These are phyloP conservation scores for Calameuta filiformis DNA, from an alignment of 2,888 invertebrate genomes.

Conservation along the genomic window DNA sequence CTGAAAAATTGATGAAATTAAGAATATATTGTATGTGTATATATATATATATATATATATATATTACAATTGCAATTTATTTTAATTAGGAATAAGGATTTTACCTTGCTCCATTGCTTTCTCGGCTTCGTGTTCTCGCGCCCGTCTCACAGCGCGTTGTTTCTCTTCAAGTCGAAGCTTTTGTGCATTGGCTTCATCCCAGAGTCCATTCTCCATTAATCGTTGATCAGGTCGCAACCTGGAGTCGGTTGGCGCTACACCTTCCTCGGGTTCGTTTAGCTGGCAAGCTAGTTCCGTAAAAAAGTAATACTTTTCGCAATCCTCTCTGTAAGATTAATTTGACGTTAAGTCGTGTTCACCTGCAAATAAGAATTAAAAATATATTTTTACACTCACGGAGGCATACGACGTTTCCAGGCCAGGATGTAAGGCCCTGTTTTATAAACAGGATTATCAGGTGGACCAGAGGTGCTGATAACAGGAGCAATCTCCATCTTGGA, in stretches of 20 bases:
- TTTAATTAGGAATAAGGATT: background rate
- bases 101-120: slow-evolving; percentile 72
- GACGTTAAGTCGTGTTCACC: background rate
- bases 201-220: slow-evolving; percentile 93
- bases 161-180: slow-evolving; percentile 94
- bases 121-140: slow-evolving; percentile 85
- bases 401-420: slow-evolving; percentile 87
- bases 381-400: slow-evolving; percentile 70
- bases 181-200: slow-evolving; percentile 91
- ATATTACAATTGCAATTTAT: slow-evolving; percentile 2
- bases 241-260: slow-evolving; percentile 95
- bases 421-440: slow-evolving; percentile 88
- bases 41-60: no score
- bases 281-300: slow-evolving; percentile 96
- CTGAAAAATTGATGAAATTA: slow-evolving; percentile 55
- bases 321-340: slow-evolving; percentile 65
- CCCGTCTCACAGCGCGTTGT: slow-evolving; percentile 84
- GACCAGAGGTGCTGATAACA: slow-evolving; percentile 78
- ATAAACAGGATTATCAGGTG: slow-evolving; percentile 85
- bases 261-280: slow-evolving; percentile 93
- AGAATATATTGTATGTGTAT: no score
- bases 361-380: background rate
- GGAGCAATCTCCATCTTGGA: slow-evolving; percentile 93
- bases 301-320: slow-evolving; percentile 85
- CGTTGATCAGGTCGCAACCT: slow-evolving; percentile 95